A percentile compares a stretch with the other conserved stretches of the same genome.
These are phyloP conservation scores for Pterocles burchelli DNA, from an alignment of 2,113 vertebrate genomes.

Conservation along the genomic window DNA sequence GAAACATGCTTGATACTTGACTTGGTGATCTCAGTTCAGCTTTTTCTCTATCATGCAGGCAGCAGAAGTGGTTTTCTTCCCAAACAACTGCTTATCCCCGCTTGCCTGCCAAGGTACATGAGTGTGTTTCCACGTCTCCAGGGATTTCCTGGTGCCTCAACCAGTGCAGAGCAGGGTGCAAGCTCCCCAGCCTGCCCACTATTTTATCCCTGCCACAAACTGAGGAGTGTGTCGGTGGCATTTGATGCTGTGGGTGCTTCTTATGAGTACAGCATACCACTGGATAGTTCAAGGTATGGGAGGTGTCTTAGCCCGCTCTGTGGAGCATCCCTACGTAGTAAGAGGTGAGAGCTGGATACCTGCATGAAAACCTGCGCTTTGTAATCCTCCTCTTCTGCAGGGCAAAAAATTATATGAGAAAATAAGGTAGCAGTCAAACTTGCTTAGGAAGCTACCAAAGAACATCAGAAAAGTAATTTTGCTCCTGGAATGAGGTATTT, in stretches of 20 bases:
- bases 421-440: neutral
- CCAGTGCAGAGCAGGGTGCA: rapidly evolving
- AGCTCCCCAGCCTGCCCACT: neutral
- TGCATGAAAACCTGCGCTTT: neutral
- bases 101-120: rapidly evolving
- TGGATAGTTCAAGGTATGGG: no score
- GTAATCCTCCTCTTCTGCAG: neutral
- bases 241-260: neutral
- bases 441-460: neutral
- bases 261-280: neutral
- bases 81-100: neutral
- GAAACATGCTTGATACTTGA: neutral
- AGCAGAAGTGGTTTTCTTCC: neutral
- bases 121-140: neutral
- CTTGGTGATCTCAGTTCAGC: neutral
- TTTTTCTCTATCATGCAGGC: neutral
- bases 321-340: neutral
- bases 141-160: neutral
- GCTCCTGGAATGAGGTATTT: neutral
- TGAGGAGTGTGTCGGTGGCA: neutral
- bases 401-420: neutral
- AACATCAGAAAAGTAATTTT: neutral
- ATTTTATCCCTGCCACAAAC: neutral
- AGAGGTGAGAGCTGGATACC: neutral
- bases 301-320: neutral